These are phyloP conservation scores for Amiota minor DNA, from an alignment of 2,888 invertebrate species.

Conservation along the genomic window DNA sequence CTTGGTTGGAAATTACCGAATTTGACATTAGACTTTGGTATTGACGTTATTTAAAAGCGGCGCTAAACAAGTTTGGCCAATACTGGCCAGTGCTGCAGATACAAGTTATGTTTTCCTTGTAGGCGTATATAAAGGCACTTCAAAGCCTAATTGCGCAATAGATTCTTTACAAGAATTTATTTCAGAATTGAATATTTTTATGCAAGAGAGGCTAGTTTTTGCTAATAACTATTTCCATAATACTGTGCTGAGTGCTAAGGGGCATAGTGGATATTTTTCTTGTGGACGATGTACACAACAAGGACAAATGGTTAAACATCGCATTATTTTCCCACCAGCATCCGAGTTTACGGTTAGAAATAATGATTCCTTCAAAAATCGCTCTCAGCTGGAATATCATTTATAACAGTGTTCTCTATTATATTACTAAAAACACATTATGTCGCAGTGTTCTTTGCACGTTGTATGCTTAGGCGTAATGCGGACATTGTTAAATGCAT, in stretches of 20 bases:
- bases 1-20: slow-evolving; percentile 24
- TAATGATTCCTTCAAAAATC: slow-evolving; percentile 28
- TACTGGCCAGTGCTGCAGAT: slow-evolving; percentile 34
- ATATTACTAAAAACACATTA: slow-evolving; percentile 13
- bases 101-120: slow-evolving; percentile 36
- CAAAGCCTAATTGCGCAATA: neutral
- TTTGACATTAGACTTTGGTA: slow-evolving; percentile 37
- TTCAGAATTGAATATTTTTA: slow-evolving; percentile 16
- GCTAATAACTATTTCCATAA: neutral
- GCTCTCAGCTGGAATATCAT: slow-evolving; percentile 30
- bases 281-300: slow-evolving; percentile 28
- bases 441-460: slow-evolving; percentile 25
- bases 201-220: slow-evolving; percentile 14
- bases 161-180: slow-evolving; percentile 11
- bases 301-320: slow-evolving; percentile 23
- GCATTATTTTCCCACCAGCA: slow-evolving; percentile 26
- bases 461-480: slow-evolving; percentile 35
- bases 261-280: slow-evolving; percentile 22
- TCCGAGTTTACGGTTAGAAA: slow-evolving; percentile 2
- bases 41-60: slow-evolving; percentile 42
- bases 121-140: slow-evolving; percentile 39
- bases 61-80: slow-evolving; percentile 43
- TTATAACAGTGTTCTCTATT: slow-evolving; percentile 23
- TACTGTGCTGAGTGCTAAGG: slow-evolving; percentile 28
- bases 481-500: slow-evolving; percentile 33